Evolutionary conservation across 2,113 vertebrate species (phyloP).

Genomic region (Hippocampus mohnikei): DNA sequence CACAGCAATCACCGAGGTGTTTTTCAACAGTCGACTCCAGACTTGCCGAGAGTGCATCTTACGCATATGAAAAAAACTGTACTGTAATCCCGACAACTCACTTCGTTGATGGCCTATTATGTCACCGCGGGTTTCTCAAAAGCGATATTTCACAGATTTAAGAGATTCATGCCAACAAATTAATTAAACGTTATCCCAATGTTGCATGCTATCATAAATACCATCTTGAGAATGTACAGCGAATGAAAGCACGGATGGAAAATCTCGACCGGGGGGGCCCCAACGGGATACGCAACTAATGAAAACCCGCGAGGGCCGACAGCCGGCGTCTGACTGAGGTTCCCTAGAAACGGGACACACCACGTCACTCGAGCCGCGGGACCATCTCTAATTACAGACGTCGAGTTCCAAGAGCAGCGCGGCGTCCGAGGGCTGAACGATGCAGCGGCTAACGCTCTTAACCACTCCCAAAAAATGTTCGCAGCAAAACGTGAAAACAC

Average conservation of each 20-base stretch:
- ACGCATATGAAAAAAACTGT: slow-evolving; percentile 50
- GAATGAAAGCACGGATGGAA: slow-evolving; percentile 2
- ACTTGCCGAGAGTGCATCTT: slow-evolving; percentile 58
- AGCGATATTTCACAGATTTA: not conserved
- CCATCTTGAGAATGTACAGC: not conserved
- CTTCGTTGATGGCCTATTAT: slow-evolving; percentile 1
- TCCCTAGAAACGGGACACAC: slow-evolving; percentile 54
- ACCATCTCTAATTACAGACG: slow-evolving; percentile 59
- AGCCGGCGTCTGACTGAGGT: slow-evolving; percentile 49
- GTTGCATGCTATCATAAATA: not conserved
- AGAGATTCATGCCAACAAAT: not conserved
- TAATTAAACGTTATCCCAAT: too few relatives aligned
- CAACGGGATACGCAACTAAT: slow-evolving; percentile 44
- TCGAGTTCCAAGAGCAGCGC: slow-evolving; percentile 3
- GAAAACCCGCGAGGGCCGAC: slow-evolving; percentile 39
- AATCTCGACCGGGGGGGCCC: slow-evolving; percentile 16
- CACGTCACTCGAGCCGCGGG: slow-evolving; percentile 35
- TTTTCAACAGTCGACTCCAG: slow-evolving; percentile 22
- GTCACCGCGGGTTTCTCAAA: not conserved
- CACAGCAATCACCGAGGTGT: slow-evolving; percentile 41
- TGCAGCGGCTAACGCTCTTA: too few relatives aligned
- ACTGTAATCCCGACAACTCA: not conserved
- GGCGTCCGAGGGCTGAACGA: not conserved
- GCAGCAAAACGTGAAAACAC: too few relatives aligned
- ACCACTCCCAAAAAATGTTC: too few relatives aligned